phyloP scores from a whole-genome alignment of 1,140 invertebrate genomes.

The Eufriesea mexicana region DNA sequence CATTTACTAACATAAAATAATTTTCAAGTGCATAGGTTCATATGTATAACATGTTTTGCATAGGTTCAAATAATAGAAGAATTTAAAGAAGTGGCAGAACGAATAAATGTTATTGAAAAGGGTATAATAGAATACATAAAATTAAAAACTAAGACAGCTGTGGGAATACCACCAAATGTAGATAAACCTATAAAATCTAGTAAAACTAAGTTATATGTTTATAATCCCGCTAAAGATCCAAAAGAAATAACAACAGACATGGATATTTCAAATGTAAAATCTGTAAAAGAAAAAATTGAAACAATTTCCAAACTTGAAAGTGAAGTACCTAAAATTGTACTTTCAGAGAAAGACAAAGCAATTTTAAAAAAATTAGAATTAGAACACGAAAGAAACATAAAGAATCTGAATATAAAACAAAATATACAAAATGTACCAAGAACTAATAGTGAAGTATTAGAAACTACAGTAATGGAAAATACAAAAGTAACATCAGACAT shows the following conservation, averaged over 20 bases:
- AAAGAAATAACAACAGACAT: conserved; percentile 66
- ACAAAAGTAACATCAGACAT: conserved; percentile 5
- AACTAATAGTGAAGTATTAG: background rate
- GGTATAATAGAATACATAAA: conserved; percentile 74
- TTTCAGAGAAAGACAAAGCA: conserved; percentile 79
- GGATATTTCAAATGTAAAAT: conserved; percentile 13
- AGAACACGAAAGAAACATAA: conserved; percentile 78
- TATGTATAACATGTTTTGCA: conserved; percentile 44
- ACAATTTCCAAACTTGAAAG: conserved; percentile 67
- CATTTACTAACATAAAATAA: conserved; percentile 14
- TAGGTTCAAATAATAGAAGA: conserved; percentile 71
- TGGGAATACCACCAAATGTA: conserved; percentile 52
- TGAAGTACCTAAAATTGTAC: conserved; percentile 76
- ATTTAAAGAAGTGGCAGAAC: conserved; percentile 72
- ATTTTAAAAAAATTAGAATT: conserved; percentile 76
- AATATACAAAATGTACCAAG: background rate
- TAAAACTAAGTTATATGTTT: conserved; percentile 70
- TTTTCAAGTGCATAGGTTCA: conserved; percentile 13
- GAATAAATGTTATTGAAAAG: conserved; percentile 74
- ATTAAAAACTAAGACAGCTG: conserved; percentile 63
- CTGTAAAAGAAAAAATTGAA: conserved; percentile 81
- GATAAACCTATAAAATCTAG: conserved; percentile 21
- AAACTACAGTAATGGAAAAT: background rate
- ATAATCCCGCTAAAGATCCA: conserved; percentile 77
- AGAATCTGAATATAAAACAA: conserved; percentile 25